Evolutionary conservation across 2,888 invertebrate species (phyloP), one percentile per base, ranked within the genome.

Genomic region (Drosophila suboccidentalis): DNA sequence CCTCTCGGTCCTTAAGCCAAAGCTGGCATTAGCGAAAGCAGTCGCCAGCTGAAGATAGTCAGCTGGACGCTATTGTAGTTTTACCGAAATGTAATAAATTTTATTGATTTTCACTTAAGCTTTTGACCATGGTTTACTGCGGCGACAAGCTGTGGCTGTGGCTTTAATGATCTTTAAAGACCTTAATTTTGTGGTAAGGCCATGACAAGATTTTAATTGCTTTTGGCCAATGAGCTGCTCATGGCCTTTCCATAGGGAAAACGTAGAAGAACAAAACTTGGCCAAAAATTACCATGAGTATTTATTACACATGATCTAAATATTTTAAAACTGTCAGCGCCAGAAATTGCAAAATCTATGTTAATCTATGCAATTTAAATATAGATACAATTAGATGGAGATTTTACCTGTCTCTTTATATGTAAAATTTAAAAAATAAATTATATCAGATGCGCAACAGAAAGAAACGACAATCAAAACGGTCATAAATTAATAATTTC

Each of bases 31-130:
- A 67, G 61, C 69, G 68, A 19, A 67, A 54, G 41, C 34, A 38
- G 39, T 49, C 55, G 44, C 44, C 62, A 55, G 57, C 26, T 22
- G 32, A 15, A 54, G 53, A 19, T 51, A 38, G 54, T 43, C 53
- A 54, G 61, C 61, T 71, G 71, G 38, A 49, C 36, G 36, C 50
- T 36, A 55, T 51, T 57, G 49, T 57, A 47, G 61, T 55, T 61
- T 38, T 17, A 66, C 65, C 67, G 76, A 76, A 80, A 76, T 76
- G 82, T 64, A 78, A 73, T 71, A 82, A 77, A 82, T 80, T 75
- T 77, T 65, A 82, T 78, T 60, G 78, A 83, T 84, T 83, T 80
- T 80, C 75, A 57, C 76, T 82, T 76, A 75, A 54, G 71, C 50
- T 44, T 34, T 26, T 26, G 53, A 55, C 22, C 50, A 44, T 51